Evolutionary conservation across 37 sponge, comb jelly and placozoan genomes (phyloP).

Genomic region (Bolinopsis microptera): DNA sequence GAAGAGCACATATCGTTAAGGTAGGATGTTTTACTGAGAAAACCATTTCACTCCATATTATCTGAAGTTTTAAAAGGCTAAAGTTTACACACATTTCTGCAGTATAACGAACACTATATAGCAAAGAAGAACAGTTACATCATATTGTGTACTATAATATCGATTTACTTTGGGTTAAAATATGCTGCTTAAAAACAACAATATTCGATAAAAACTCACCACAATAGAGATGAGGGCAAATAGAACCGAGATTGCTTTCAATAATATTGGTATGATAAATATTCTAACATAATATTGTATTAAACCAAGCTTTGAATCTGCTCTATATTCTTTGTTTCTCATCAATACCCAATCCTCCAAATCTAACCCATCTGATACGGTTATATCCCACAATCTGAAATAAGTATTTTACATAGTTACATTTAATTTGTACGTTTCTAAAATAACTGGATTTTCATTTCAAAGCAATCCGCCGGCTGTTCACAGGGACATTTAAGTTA

Average conservation of each 20-base stretch:
- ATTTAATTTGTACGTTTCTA: too few species aligned
- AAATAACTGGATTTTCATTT: too few species aligned
- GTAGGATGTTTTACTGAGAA: constrained; percentile 64
- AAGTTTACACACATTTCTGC: constrained; percentile 80
- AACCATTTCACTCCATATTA: constrained; percentile 59
- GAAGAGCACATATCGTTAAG: constrained; percentile 64
- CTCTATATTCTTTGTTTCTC: constrained; percentile 19
- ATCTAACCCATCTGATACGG: constrained; percentile 32
- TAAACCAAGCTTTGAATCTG: background rate
- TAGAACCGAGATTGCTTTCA: constrained; percentile 63
- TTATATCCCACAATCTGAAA: constrained; percentile 36
- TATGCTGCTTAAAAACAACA: too few species aligned
- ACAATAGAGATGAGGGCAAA: constrained; percentile 75
- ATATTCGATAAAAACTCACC: too few species aligned
- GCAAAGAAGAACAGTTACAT: too few species aligned
- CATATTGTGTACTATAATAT: too few species aligned
- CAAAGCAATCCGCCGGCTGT: too few species aligned
- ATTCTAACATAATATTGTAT: constrained; percentile 85
- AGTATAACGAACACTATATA: too few species aligned
- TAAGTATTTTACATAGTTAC: too few species aligned
- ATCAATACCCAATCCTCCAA: constrained; percentile 53
- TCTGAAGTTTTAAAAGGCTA: background rate
- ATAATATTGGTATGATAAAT: constrained; percentile 72
- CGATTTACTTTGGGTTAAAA: too few species aligned
- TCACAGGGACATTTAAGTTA: too few species aligned